Evolutionary conservation across 2,797 vertebrate genomes (phyloP).

Genomic region (Corythornis leucogaster): DNA sequence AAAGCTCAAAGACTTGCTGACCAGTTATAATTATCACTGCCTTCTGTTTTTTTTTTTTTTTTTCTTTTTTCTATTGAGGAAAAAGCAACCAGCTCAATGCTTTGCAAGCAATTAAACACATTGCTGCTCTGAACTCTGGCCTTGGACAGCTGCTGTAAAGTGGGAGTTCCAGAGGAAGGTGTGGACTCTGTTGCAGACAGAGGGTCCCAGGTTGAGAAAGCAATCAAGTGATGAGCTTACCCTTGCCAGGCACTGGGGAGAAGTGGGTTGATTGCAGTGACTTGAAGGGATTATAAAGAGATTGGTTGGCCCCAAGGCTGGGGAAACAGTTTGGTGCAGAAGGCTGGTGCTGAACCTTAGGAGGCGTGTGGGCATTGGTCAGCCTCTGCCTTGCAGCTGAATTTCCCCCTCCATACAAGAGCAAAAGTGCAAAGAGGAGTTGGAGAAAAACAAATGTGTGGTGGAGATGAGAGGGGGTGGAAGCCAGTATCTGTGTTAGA

Average conservation of each 20-base stretch:
- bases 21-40: background rate
- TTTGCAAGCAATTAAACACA: background rate
- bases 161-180: background rate
- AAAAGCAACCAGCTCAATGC: background rate
- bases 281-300: background rate
- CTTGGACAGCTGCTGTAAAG: background rate
- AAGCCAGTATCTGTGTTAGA: constrained; percentile 7
- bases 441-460: background rate
- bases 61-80: background rate
- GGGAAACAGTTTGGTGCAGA: background rate
- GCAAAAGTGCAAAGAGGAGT: background rate
- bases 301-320: background rate
- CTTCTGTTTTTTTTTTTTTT: background rate
- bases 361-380: background rate
- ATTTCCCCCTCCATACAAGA: background rate
- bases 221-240: background rate
- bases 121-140: background rate
- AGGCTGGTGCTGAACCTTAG: background rate
- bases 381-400: background rate
- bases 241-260: background rate
- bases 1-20: background rate
- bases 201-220: background rate
- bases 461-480: background rate
- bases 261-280: background rate
- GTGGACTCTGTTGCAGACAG: background rate